phyloP scores from a whole-genome alignment of 2,888 invertebrate genomes.

The Apodemia zela region DNA sequence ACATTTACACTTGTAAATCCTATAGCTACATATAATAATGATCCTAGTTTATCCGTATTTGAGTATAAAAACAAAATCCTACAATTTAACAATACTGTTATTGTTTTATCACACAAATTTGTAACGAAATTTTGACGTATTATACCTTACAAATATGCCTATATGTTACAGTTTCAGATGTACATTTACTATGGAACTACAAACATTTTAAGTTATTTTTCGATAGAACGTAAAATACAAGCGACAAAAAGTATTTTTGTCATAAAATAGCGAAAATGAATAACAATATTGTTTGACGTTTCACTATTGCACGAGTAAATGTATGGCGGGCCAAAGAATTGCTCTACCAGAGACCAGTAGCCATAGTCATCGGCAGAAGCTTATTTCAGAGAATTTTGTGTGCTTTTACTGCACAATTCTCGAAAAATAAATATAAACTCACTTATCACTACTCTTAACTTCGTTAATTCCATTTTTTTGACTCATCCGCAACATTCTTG shows the following conservation, averaged over 20 bases:
- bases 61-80: not conserved
- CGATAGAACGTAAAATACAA: conserved; percentile 29
- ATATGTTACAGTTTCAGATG: conserved; percentile 32
- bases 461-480: conserved; percentile 56
- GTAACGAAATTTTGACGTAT: conserved; percentile 40
- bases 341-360: conserved; percentile 31
- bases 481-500: no score
- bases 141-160: conserved; percentile 40
- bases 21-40: not conserved
- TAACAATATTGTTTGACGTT: conserved; percentile 71
- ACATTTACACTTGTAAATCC: not conserved
- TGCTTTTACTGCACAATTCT: conserved; percentile 26
- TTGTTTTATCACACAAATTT: conserved; percentile 13
- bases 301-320: conserved; percentile 69
- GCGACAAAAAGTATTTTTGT: conserved; percentile 33
- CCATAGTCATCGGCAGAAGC: conserved; percentile 37
- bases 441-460: conserved; percentile 40
- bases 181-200: conserved; percentile 13
- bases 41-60: not conserved
- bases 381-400: conserved; percentile 22
- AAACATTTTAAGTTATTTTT: conserved; percentile 34
- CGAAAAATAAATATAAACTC: conserved; percentile 41
- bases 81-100: not conserved
- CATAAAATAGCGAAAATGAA: conserved; percentile 43
- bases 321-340: conserved; percentile 70